Base-by-base conservation (phyloP, 1,140 invertebrate species). In the Diorhabda elongata region DNA sequence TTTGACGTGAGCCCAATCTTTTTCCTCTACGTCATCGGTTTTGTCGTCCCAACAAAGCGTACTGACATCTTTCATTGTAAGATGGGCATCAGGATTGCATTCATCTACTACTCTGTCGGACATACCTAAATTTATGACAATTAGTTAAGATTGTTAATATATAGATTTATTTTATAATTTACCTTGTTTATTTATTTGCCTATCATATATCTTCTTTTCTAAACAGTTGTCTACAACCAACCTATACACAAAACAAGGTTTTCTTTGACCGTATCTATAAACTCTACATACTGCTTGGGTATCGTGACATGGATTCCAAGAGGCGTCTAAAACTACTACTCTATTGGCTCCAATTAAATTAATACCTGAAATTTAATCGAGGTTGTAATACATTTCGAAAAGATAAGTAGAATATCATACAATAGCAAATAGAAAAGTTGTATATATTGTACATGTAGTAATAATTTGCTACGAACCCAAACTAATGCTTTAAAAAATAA, bases 301-400 rank as follows among this genome's bases (percentile, higher is more conserved):
- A 80, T 99, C 97, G 80, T 99, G 97, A 78, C 97, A 98, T n/a
- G 98, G 98, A 84, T 99, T 99, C 97, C 97, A 99, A 3, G 95
- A 98, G 52, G 97, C 97, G 84, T 99, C 98, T 77, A 99, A 93
- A 44, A 99, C 96, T 42, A 99, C 92, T 0, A 98, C 97, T 61
- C 98, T 84, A 84, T 98, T 99, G 0, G 98, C 98, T 42, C 97
- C 97, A 59, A 96, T 93, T 41, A 99, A 86, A 85, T 99, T 99
- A 61, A 99, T 98, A 4, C 98, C 47, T 52, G 2, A 52, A 52
- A 52, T 26, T 26, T 26, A 26, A 26, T 26, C 98, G 9, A 99
- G 83, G 26, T 26, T 26, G 26, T 26, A 26, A 26, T 26, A 26
- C 26, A 26, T 26, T 26, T 26, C 1, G 26, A 26, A 26, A 26